Evolutionary conservation across 2,113 vertebrate genomes (phyloP), one percentile per base, ranked within the genome.

Genomic region (Anguilla rostrata): DNA sequence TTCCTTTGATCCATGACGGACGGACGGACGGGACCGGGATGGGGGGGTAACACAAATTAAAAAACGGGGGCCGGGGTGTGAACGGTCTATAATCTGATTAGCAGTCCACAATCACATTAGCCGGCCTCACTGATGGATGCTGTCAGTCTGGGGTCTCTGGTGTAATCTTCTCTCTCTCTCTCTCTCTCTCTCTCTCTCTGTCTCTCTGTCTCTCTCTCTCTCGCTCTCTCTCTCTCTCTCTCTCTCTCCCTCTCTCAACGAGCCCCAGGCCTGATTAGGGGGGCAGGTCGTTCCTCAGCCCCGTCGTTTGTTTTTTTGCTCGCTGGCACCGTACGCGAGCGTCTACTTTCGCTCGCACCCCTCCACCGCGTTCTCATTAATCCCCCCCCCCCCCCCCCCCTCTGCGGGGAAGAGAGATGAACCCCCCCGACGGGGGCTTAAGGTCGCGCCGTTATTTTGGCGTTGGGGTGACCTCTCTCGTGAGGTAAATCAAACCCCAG

Each of bases 71-170:
- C 89, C 86, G 83, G 84, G 90, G 87, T 84, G 81, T 86, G 89
- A 88, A 39, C 90, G 93, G 94, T 93, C 93, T 87, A 85, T 90
- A 89, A 94, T 92, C 88, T 87, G 91, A 95, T 95, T 93, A 95
- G 85, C 34, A 86, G 88, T 86, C 89, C 49, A 84, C 92, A 93
- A 92, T 95, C 90, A 92, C 87, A 91, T 92, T 93, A 93, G 87
- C 85, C 85, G 83, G 88, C 82, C 82, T 90, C 90, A 86, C 63
- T 86, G 85, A 93, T 90, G 87, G 87, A 89, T 89, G 87, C 87
- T 90, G 84, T 88, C 87, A 87, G 91, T 87, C 91, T 90, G 87
- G 26, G 66, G 86, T n/a, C n/a, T n/a, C n/a, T n/a, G n/a, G n/a
- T n/a, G n/a, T n/a, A n/a, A n/a, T n/a, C n/a, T n/a, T n/a, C n/a